Conservation (phyloP, 1,140 invertebrate genomes). For the Zaprionus kolodkinae region DNA sequence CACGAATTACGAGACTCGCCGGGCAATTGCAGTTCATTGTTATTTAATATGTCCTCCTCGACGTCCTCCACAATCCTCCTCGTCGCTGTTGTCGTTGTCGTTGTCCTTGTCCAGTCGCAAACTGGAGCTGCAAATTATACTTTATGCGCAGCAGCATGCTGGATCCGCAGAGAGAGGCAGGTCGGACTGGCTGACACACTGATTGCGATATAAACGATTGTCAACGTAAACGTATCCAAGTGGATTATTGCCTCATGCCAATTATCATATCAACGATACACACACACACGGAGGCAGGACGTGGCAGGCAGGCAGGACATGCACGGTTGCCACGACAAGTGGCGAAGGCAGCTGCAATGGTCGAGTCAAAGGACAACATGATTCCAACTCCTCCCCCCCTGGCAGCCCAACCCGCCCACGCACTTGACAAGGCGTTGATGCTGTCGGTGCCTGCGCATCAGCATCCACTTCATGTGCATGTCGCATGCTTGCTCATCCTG, state of each 20-base stretch:
- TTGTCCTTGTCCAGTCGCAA: conserved; percentile 35
- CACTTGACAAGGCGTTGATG: conserved; percentile 58
- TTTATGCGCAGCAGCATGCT: conserved; percentile 59
- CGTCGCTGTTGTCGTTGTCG: conserved; percentile 24
- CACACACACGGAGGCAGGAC: conserved; percentile 44
- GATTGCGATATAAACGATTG: conserved; percentile 83
- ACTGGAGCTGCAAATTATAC: conserved; percentile 72
- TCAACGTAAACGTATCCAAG: conserved; percentile 83
- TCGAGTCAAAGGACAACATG: conserved; percentile 6
- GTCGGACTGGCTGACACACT: conserved; percentile 57
- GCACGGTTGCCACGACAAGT: conserved; percentile 39
- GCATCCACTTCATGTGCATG: conserved; percentile 16
- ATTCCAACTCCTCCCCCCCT: not conserved
- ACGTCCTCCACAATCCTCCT: conserved; percentile 3
- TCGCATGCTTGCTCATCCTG: not conserved
- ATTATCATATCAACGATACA: conserved; percentile 83
- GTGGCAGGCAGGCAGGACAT: conserved; percentile 43
- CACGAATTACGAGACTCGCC: conserved; percentile 79
- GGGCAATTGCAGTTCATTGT: conserved; percentile 83
- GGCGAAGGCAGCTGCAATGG: conserved; percentile 30
- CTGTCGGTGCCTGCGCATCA: conserved; percentile 54
- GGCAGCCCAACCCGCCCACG: conserved; percentile 15
- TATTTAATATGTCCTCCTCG: conserved; percentile 76
- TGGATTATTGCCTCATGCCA: conserved; percentile 83
- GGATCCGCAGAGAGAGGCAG: not conserved